Base-by-base conservation (phyloP, 2,797 vertebrate species). In the Artibeus lituratus region DNA sequence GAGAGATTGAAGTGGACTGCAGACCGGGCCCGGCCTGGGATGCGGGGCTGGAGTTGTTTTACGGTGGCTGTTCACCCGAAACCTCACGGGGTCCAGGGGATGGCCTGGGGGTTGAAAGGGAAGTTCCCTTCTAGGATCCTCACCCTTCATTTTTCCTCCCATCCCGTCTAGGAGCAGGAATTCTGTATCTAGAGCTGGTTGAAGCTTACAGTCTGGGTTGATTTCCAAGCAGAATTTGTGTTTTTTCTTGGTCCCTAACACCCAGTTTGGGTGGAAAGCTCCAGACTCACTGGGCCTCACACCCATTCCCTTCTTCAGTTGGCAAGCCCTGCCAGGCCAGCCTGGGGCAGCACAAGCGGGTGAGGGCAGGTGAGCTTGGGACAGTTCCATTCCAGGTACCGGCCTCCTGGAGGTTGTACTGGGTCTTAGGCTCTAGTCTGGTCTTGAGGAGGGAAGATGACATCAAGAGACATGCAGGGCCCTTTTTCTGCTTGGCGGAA, bases 211-310 rank as follows among this genome's bases (percentile, higher is more conserved):
- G 37, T 67, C 85, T 90, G 78, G 69, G 81, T 51, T 67, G 51
- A 70, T 81, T 76, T 93, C 78, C 76, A 37, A 47, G 42, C 9
- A 39, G 78, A 84, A 77, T 42, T 55, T 2, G 2, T 81, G 47
- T 42, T 18, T 84, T 87, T 82, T 67, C 53, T 39, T 81, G 73
- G 94, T 90, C n/a, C 51, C n/a, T 1, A 4, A 26, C 15, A 24
- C 26, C 78, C 51, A 2, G n/a, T 81, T 35, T 65, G 83, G 91
- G 76, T 59, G 82, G 44, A 84, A 92, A 82, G 59, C n/a, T 35
- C 67, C 51, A 42, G 55, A 47, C 4, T 74, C 86, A 16, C 37
- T 62, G 76, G 65, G 62, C 32, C 32, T 53, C 12, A 5, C 29
- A 11, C 57, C 16, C 62, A 26, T 8, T 42, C 5, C 0, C 55